phyloP scores from a whole-genome alignment of 2,888 invertebrate species.

The Boloria euphrosyne region DNA sequence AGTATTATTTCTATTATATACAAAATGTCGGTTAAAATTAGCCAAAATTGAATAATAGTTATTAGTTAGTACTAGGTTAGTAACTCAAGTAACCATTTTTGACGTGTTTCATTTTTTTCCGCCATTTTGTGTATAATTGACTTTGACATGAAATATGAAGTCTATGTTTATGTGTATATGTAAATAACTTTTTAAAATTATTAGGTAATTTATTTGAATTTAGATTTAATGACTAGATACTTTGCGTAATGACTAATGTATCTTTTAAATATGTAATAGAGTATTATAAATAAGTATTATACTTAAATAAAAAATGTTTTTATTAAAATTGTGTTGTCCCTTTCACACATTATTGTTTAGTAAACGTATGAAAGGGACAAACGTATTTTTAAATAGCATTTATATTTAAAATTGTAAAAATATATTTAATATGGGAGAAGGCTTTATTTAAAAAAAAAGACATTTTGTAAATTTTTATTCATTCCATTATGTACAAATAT shows the following conservation, averaged over 20 bases:
- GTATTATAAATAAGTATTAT: neutral
- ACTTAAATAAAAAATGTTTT: neutral
- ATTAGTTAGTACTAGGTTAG: neutral
- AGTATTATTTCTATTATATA: constrained; percentile 1
- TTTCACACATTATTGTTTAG: no score
- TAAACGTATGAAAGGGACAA: neutral
- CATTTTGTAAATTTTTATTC: constrained; percentile 37
- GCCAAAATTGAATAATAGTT: neutral
- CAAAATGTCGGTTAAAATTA: constrained; percentile 14
- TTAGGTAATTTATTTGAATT: constrained; percentile 26
- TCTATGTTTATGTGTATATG: constrained; percentile 16
- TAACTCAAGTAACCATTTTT: neutral
- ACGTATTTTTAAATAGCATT: constrained; percentile 3
- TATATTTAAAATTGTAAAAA: constrained; percentile 36
- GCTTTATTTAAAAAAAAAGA: constrained; percentile 27
- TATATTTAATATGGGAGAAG: constrained; percentile 14
- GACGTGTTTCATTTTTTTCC: neutral
- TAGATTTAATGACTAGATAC: constrained; percentile 10
- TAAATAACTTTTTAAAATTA: constrained; percentile 26
- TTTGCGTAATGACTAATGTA: neutral
- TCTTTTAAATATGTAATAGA: constrained; percentile 25
- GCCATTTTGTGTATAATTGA: constrained; percentile 24
- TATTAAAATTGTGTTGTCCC: no score
- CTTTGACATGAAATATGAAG: constrained; percentile 11
- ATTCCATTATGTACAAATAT: constrained; percentile 40